These are phyloP conservation scores for Metaphire vulgaris DNA, from an alignment of 1,140 invertebrate genomes.

Conservation along the genomic window DNA sequence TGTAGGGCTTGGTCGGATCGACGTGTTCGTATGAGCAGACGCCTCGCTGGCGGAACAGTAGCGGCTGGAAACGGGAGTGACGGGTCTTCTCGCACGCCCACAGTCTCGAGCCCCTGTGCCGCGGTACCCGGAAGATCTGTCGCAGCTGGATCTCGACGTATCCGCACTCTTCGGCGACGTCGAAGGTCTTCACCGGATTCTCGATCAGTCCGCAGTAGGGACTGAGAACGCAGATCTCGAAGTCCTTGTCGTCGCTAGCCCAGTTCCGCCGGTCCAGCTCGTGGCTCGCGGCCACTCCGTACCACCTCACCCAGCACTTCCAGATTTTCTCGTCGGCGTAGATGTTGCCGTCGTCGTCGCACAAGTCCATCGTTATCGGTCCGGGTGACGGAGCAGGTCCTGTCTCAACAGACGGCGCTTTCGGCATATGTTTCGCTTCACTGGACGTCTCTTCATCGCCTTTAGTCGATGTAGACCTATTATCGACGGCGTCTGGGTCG, in stretches of 20 bases:
- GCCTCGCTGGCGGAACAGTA: conserved; percentile 8
- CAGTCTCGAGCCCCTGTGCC: conserved; percentile 3
- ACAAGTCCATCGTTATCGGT: conserved; percentile 14
- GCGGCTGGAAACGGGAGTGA: conserved; percentile 4
- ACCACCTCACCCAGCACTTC: conserved; percentile 22
- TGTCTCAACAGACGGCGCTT: neutral
- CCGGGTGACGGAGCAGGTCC: neutral
- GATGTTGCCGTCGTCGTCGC: conserved; percentile 12
- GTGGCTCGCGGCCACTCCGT: conserved; percentile 15
- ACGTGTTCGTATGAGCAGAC: conserved; percentile 18
- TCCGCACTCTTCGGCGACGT: conserved; percentile 18
- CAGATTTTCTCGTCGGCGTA: conserved; percentile 26
- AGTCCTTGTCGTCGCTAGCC: conserved; percentile 26
- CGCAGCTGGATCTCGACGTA: conserved; percentile 24
- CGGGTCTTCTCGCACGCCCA: conserved; percentile 24
- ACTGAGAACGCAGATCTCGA: conserved; percentile 24
- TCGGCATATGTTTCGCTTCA: neutral
- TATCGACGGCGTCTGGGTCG: neutral
- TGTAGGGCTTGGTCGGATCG: conserved; percentile 14
- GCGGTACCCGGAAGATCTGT: conserved; percentile 9
- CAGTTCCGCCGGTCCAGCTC: conserved; percentile 27
- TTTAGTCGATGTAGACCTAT: neutral
- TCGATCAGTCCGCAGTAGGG: conserved; percentile 20
- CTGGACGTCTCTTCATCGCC: neutral
- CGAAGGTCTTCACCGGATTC: conserved; percentile 22